Evolutionary conservation across 2,888 invertebrate species (phyloP).

Genomic region (Malthinus seriepunctatus): DNA sequence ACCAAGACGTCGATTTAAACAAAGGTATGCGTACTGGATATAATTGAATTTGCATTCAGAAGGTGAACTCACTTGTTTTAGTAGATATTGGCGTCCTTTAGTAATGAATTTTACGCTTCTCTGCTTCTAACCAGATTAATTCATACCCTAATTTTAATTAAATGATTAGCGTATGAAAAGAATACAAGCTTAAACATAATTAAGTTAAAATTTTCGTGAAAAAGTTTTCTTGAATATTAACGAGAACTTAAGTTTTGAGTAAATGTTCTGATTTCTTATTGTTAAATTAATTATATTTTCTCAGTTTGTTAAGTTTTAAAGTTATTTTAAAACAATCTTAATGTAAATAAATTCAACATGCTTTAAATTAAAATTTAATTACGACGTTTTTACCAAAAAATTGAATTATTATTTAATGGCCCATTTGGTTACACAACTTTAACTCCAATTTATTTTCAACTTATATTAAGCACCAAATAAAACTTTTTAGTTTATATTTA

Average conservation of each 20-base stretch:
- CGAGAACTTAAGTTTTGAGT: background rate
- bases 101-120: slow-evolving; percentile 42
- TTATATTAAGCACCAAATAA: no score
- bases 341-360: background rate
- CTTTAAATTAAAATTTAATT: background rate
- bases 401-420: slow-evolving; percentile 1
- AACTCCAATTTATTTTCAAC: no score
- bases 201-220: slow-evolving; percentile 39
- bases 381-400: background rate
- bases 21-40: slow-evolving; percentile 21
- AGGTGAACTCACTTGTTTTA: slow-evolving; percentile 26
- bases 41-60: slow-evolving; percentile 28
- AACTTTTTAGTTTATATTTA: no score
- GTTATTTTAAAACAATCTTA: background rate
- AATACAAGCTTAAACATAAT: slow-evolving; percentile 43
- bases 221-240: slow-evolving; percentile 37
- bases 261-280: slow-evolving; percentile 16
- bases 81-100: slow-evolving; percentile 23
- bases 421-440: background rate
- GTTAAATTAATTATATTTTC: slow-evolving; percentile 20
- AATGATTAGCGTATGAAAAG: slow-evolving; percentile 48
- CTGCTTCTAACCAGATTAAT: slow-evolving; percentile 42
- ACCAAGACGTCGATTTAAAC: slow-evolving; percentile 18
- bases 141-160: slow-evolving; percentile 47
- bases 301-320: background rate